Base-by-base conservation (phyloP, 1,140 invertebrate species). In the Drosophila seguyi region DNA sequence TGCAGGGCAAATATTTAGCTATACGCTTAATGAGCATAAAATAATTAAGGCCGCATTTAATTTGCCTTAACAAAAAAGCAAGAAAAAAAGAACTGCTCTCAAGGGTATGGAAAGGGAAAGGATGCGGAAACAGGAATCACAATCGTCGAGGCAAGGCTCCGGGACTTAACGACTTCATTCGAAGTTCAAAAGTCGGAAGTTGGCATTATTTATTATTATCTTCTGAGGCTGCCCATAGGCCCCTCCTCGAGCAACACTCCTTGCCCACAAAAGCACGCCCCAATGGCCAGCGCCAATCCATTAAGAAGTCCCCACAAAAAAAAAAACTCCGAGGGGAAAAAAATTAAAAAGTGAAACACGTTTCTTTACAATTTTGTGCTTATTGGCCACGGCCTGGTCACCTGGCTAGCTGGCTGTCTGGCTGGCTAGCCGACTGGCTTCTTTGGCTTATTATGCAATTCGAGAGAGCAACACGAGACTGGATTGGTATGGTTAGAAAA, bases 31-130 rank as follows among this genome's bases (percentile, higher is more conserved):
- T 88, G 85, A 90, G 85, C 84, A 88, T 78, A 73, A 88, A 88
- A 90, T 88, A 88, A 90, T 90, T 88, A 90, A 90, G 80, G 68
- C 73, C 80, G 71, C 60, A 77, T 83, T 88, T 88, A 80, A 84
- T 78, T 84, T 75, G 59, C 74, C 42, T 62, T 7, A 50, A 50
- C 27, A 27, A 45, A 60, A 71, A 22, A 39, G 42, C 47, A 38
- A 47, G 50, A 48, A 61, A 53, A 53, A 55, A 50, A 41, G 31
- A 22, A 22, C 20, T 5, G 34, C 27, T 61, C 14, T 53, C 76
- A 79, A 79, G 75, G 75, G 48, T 72, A 79, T 39, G 47, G 22
- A 77, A 77, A 77, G 75, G 39, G 75, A 79, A 79, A 79, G 75
- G 75, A 78, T 67, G 31, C 31, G 29, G 48, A 75, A 75, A 66